Conservation (phyloP, 1,140 invertebrate species). For the Drosophila parvula region DNA sequence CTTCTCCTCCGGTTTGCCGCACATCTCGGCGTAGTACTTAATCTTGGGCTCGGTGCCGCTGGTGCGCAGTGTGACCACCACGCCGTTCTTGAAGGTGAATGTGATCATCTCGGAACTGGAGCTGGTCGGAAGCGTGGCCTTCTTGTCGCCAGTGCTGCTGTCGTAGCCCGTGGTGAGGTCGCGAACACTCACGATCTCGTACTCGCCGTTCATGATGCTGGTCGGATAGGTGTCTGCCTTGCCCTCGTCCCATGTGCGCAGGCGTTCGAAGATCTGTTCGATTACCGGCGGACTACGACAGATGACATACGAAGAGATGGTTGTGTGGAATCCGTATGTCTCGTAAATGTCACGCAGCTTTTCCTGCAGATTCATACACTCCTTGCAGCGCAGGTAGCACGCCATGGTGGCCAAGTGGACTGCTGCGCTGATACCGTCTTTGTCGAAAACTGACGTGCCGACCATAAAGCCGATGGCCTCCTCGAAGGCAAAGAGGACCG, state of each 20-base stretch:
- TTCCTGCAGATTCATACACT: slow-evolving; percentile 87
- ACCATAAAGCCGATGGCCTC: slow-evolving; percentile 98
- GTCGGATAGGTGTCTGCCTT: slow-evolving; percentile 87
- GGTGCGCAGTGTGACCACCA: slow-evolving; percentile 94
- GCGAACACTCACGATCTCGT: slow-evolving; percentile 89
- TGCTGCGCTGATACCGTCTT: slow-evolving; percentile 97
- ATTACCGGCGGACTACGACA: slow-evolving; percentile 91
- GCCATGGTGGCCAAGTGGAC: slow-evolving; percentile 92
- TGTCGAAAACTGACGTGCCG: slow-evolving; percentile 93
- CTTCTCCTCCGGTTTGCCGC: slow-evolving; percentile 89
- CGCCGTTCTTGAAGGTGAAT: slow-evolving; percentile 95
- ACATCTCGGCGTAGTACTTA: slow-evolving; percentile 98
- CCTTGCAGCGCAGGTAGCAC: slow-evolving; percentile 88
- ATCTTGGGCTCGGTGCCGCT: slow-evolving; percentile 99
- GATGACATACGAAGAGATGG: slow-evolving; percentile 94
- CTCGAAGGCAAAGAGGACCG: slow-evolving; percentile 97
- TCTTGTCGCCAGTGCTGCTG: slow-evolving; percentile 88
- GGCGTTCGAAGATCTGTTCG: slow-evolving; percentile 91
- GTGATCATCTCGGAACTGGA: slow-evolving; percentile 97
- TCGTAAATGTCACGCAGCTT: slow-evolving; percentile 93
- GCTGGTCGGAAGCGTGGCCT: slow-evolving; percentile 91
- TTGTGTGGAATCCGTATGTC: slow-evolving; percentile 94
- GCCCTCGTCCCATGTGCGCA: slow-evolving; percentile 90
- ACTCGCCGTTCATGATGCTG: slow-evolving; percentile 88
- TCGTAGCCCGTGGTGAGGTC: slow-evolving; percentile 97